Base-by-base conservation (phyloP, 2,888 invertebrate species). In the Drosophila neotestacea region DNA sequence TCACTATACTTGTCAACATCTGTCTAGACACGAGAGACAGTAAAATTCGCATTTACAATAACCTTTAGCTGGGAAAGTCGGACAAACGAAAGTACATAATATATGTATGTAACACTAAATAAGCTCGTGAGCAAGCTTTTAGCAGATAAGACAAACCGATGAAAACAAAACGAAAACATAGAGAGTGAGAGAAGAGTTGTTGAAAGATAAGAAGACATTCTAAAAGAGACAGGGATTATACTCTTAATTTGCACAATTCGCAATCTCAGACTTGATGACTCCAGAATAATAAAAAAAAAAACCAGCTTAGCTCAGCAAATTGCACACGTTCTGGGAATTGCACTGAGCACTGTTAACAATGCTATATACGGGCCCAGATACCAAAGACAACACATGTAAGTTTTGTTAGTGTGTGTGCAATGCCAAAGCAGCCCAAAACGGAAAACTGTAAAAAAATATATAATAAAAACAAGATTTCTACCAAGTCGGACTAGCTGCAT, bases 321-420 rank as follows among this genome's bases (percentile, higher is more conserved):
- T 87, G 69, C 72, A 69, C 88, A 85, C 85, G 80, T 84, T 84
- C 83, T 73, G 74, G 83, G 88, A 84, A 84, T 72, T 68, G 79
- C 81, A 79, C 54, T 55, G 47, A 62, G 48, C 42, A 27, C 60
- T 75, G 75, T 70, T 79, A 83, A 84, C 83, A 79, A 81, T 61
- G 61, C 70, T 68, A 52, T 58, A 64, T 63, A 61, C 39, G 60
- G 34, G 48, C 48, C 61, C 44, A 70, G 79, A 77, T 74, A 73
- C 67, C 69, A 62, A 42, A 69, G 68, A 58, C 61, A 74, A 74
- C 79, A 56, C 38, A 58, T 47, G 47, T 58, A 58, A 54, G 54
- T 32, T 54, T 39, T 38, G 28, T 38, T 46, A 34, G 16, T 38
- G 4, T 52, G 70, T 72, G 58, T 60, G 67, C 76, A 70, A 83